Evolutionary conservation across 2,797 vertebrate species (phyloP).

Genomic region (Pteronotus mesoamericanus): DNA sequence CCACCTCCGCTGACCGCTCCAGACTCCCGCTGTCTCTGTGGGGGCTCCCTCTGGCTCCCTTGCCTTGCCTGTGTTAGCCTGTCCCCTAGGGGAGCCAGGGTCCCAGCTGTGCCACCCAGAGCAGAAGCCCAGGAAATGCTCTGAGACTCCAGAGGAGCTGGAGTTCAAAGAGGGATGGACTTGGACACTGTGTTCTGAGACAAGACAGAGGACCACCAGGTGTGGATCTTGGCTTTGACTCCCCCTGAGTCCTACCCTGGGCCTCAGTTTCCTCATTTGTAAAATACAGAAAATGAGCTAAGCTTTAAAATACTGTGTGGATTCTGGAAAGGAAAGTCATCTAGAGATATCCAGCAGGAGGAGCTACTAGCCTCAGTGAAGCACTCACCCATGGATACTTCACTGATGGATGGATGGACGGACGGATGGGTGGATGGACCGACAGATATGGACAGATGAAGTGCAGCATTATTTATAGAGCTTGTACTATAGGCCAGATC

Average conservation of each 20-base stretch:
- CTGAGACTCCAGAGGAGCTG: background rate
- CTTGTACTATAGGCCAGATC: background rate
- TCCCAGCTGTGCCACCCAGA: background rate
- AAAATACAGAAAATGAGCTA: background rate
- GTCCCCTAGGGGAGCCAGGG: background rate
- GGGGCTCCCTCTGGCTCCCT: background rate
- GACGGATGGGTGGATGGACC: background rate
- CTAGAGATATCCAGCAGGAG: background rate
- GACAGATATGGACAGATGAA: background rate
- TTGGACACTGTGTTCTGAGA: background rate
- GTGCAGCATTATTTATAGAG: background rate
- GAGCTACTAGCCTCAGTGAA: background rate
- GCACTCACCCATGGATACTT: rapidly evolving
- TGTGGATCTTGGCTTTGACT: background rate
- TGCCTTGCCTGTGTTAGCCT: background rate
- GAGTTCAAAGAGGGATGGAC: background rate
- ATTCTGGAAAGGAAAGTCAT: background rate
- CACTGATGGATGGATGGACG: background rate
- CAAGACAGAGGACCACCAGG: background rate
- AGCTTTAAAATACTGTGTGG: background rate
- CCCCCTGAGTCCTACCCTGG: background rate
- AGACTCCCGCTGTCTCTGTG: background rate
- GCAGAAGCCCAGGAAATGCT: background rate
- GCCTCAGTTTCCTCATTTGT: background rate
- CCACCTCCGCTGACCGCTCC: background rate